These are phyloP conservation scores for Ornithoptera alexandrae DNA, from an alignment of 2,888 invertebrate species.

Conservation along the genomic window DNA sequence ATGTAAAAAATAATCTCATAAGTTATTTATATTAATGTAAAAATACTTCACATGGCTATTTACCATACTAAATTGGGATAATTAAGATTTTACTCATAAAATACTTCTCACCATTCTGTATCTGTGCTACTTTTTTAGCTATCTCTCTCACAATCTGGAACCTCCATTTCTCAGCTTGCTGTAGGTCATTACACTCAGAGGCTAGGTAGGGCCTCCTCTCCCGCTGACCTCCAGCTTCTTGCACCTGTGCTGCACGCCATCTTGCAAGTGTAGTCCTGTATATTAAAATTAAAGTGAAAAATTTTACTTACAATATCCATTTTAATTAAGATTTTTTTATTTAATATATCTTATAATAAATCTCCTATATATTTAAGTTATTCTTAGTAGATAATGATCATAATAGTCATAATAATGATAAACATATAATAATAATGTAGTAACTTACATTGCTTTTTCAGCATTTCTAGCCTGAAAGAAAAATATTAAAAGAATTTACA, in stretches of 20 bases:
- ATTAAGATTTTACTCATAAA: not conserved
- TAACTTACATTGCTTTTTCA: conserved; percentile 96
- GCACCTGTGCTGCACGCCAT: conserved; percentile 98
- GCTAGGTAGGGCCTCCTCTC: conserved; percentile 96
- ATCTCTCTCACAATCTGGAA: conserved; percentile 98
- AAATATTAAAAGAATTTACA: too few relatives aligned
- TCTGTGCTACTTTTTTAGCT: conserved; percentile 98
- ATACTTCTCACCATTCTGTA: conserved; percentile 90
- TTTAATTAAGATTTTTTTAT: too few relatives aligned
- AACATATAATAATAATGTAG: not conserved
- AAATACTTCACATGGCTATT: too few relatives aligned
- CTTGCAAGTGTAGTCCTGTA: conserved; percentile 97
- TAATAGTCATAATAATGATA: not conserved
- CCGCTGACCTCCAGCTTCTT: conserved; percentile 91
- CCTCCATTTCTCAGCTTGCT: conserved; percentile 97
- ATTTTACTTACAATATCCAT: too few relatives aligned
- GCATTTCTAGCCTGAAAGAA: conserved; percentile 93
- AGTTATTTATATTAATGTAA: too few relatives aligned
- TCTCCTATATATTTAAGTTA: too few relatives aligned
- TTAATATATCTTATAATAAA: too few relatives aligned
- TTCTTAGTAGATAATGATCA: too few relatives aligned
- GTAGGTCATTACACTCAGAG: conserved; percentile 94
- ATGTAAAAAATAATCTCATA: too few relatives aligned
- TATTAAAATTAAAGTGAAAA: not conserved
- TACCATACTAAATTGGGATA: too few relatives aligned